A percentile compares a stretch with the other conserved stretches of the same genome.
phyloP scores from a whole-genome alignment of 1,140 invertebrate genomes.

The Listronotus bonariensis region DNA sequence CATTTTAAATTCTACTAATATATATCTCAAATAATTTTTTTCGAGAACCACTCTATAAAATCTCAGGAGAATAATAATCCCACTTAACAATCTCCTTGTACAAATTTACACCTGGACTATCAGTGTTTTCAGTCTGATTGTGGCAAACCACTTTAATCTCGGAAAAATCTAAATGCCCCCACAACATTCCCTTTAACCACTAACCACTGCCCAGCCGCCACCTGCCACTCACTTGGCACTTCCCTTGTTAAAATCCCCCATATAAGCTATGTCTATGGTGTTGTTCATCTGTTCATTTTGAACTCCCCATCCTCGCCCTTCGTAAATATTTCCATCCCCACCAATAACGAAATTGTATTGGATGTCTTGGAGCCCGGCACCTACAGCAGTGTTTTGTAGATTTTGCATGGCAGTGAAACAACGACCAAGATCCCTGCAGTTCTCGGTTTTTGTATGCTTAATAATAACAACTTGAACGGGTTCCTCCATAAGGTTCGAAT shows the following conservation, averaged over 20 bases:
- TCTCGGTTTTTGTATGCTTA: conserved; percentile 55
- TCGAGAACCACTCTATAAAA: no score
- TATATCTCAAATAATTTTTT: no score
- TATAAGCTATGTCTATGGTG: conserved; percentile 57
- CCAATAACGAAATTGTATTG: conserved; percentile 72
- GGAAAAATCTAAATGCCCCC: conserved; percentile 39
- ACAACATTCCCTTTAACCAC: conserved; percentile 50
- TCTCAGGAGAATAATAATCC: conserved; percentile 40
- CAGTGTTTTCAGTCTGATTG: conserved; percentile 52
- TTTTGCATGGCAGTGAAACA: conserved; percentile 56
- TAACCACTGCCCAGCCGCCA: conserved; percentile 51
- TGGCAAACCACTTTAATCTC: conserved; percentile 31
- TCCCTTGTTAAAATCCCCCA: conserved; percentile 56
- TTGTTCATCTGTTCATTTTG: conserved; percentile 60
- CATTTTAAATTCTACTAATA: no score
- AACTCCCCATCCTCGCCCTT: conserved; percentile 65
- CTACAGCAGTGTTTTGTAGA: conserved; percentile 54
- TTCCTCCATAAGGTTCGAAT: neutral
- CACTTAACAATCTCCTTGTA: conserved; percentile 48
- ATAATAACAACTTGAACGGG: conserved; percentile 57
- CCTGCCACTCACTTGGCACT: conserved; percentile 47
- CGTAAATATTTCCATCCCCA: conserved; percentile 68
- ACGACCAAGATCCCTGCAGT: conserved; percentile 43
- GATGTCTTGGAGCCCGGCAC: conserved; percentile 52
- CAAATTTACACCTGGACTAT: conserved; percentile 52